phyloP scores from a whole-genome alignment of 2,888 invertebrate genomes.

The Monochamus alternatus region DNA sequence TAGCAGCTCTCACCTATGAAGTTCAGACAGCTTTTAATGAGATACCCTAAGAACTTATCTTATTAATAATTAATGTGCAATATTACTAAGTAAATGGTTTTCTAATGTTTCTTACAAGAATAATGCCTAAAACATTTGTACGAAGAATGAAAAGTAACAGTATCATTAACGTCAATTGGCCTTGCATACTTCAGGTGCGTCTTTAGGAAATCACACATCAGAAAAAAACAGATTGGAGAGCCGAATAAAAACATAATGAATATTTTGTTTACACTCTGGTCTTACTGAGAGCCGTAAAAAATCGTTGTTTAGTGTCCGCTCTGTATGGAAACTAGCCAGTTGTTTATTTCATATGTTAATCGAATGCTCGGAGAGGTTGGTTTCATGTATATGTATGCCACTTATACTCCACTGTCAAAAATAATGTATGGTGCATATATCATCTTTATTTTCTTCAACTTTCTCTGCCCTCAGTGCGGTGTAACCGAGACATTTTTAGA shows the following conservation, averaged over 20 bases:
- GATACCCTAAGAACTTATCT: no score
- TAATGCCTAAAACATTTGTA: no score
- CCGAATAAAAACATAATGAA: background rate
- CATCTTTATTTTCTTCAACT: constrained; percentile 41
- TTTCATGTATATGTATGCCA: constrained; percentile 20
- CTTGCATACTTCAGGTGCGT: no score
- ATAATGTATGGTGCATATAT: constrained; percentile 42
- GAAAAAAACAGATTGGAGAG: background rate
- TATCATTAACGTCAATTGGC: no score
- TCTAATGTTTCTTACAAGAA: no score
- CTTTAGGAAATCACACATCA: no score
- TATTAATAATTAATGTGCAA: no score
- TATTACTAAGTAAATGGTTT: no score
- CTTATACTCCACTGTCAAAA: constrained; percentile 30
- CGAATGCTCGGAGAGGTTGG: constrained; percentile 17
- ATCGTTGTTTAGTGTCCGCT: background rate
- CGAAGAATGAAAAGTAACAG: no score
- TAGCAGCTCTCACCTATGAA: no score
- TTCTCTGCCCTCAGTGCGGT: constrained; percentile 35
- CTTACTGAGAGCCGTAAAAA: background rate
- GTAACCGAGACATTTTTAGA: background rate
- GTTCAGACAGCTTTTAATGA: no score
- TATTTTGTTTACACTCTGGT: background rate
- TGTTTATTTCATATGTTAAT: constrained; percentile 13
- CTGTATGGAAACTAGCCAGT: constrained; percentile 15